Evolutionary conservation across 2,888 invertebrate species (phyloP).

Genomic region (Stenichneumon culpator): DNA sequence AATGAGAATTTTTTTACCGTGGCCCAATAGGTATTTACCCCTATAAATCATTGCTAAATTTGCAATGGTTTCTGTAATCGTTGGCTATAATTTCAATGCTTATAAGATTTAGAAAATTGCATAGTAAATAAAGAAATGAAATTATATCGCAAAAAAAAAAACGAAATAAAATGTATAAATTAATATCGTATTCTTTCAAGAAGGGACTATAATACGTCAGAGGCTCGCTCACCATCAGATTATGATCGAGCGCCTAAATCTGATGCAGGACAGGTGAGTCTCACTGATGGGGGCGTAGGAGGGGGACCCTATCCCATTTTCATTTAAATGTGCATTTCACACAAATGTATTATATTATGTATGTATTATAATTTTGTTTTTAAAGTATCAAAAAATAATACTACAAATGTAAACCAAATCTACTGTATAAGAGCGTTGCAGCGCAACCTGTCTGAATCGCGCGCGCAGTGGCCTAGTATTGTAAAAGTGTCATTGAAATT

Average conservation of each 20-base stretch:
- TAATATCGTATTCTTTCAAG: neutral
- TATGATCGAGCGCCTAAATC: neutral
- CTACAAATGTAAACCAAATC: no score
- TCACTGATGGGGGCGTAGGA: neutral
- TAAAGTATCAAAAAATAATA: no score
- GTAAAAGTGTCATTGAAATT: no score
- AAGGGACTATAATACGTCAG: neutral
- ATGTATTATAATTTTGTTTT: no score
- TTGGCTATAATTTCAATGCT: no score
- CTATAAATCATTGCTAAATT: neutral
- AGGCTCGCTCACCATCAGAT: neutral
- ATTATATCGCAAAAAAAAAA: neutral
- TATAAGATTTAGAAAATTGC: neutral
- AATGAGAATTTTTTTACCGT: neutral
- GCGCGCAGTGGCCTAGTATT: no score
- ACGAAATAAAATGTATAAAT: neutral
- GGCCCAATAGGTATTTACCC: neutral
- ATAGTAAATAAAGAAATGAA: neutral
- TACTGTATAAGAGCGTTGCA: no score
- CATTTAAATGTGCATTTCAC: neutral
- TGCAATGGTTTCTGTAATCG: neutral
- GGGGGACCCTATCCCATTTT: neutral
- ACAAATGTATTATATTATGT: no score
- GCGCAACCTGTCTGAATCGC: no score
- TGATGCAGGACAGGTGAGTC: neutral